phyloP scores from a whole-genome alignment of 2,797 vertebrate species.

The Myiotriccus ornatus region DNA sequence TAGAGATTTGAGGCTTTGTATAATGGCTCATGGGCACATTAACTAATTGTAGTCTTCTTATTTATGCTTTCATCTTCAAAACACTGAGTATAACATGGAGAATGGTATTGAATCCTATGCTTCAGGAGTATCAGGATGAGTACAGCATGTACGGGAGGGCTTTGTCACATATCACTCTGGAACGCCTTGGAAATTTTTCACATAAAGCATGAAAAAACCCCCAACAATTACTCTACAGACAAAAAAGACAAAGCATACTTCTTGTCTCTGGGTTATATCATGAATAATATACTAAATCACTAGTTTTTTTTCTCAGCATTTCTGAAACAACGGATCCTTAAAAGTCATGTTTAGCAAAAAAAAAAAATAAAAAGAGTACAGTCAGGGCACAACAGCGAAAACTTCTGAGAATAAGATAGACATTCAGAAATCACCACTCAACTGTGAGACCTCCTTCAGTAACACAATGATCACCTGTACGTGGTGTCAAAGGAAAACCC shows the following conservation, averaged over 20 bases:
- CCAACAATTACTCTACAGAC: neutral
- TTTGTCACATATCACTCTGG: neutral
- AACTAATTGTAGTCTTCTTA: neutral
- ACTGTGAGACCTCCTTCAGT: neutral
- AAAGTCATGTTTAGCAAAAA: neutral
- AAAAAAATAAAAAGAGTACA: neutral
- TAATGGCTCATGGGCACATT: neutral
- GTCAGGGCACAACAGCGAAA: neutral
- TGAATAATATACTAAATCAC: neutral
- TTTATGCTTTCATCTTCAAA: neutral
- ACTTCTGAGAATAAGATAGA: neutral
- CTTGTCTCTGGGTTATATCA: neutral
- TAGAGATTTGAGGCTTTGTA: neutral
- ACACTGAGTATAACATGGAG: neutral
- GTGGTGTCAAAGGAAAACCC: neutral
- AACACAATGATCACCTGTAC: neutral
- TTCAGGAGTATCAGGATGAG: neutral
- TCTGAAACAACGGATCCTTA: neutral
- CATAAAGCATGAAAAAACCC: neutral
- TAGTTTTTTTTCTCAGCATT: neutral
- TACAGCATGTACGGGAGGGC: neutral
- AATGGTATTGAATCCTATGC: neutral
- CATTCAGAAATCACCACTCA: neutral
- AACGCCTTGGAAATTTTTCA: neutral
- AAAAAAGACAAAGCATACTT: neutral